Evolutionary conservation across 2,113 vertebrate species (phyloP).

Genomic region (Sinocyclocheilus grahami): DNA sequence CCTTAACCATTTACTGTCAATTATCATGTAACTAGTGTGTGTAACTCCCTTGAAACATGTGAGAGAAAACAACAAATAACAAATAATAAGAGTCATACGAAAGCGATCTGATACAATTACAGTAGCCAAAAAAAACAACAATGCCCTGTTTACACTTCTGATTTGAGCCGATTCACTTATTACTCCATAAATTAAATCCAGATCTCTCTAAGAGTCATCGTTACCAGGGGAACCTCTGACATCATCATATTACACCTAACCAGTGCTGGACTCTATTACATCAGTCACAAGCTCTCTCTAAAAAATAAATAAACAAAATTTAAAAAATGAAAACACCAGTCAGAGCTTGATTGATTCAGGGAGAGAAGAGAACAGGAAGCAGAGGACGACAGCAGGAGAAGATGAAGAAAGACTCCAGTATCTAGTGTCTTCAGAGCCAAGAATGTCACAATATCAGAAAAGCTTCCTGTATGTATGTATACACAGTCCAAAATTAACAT

Average conservation of each 20-base stretch:
- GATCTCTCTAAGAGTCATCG: slow-evolving; percentile 49
- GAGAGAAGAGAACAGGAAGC: not conserved
- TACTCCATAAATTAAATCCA: slow-evolving; percentile 63
- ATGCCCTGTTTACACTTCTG: not conserved
- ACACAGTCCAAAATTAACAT: too few relatives aligned
- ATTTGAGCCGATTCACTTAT: slow-evolving; percentile 63
- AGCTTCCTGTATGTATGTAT: too few relatives aligned
- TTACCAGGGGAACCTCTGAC: slow-evolving; percentile 41
- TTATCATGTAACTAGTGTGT: not conserved
- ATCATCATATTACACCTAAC: not conserved
- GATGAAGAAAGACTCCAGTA: too few relatives aligned
- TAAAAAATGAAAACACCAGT: slow-evolving; percentile 43
- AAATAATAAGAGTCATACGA: not conserved
- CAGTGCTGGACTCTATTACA: slow-evolving; percentile 38
- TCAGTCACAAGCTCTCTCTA: slow-evolving; percentile 26
- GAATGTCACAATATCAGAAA: too few relatives aligned
- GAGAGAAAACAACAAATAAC: not conserved
- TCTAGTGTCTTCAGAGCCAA: too few relatives aligned
- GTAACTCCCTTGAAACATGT: too few relatives aligned
- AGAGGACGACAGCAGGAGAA: too few relatives aligned
- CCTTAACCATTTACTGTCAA: too few relatives aligned
- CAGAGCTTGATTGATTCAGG: not conserved
- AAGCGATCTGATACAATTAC: not conserved
- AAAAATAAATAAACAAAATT: too few relatives aligned
- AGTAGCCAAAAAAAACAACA: not conserved